A percentile compares a stretch with the other conserved stretches of the same genome.
Evolutionary conservation across 2,888 invertebrate species (phyloP).

Genomic region (Eristalis arbustorum): DNA sequence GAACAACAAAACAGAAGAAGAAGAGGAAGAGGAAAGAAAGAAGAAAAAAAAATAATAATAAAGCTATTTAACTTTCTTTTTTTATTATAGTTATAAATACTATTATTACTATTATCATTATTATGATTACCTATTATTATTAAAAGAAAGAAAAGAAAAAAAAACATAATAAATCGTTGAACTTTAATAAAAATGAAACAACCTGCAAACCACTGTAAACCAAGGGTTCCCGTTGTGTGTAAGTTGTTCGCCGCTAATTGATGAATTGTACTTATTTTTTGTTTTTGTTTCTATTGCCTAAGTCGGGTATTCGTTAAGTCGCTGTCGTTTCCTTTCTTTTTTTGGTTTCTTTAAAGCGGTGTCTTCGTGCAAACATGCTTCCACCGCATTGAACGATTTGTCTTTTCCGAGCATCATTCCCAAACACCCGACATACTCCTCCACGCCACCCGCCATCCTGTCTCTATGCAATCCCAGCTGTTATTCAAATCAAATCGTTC

Average conservation of each 20-base stretch:
- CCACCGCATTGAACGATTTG: too few species aligned
- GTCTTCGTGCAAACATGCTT: too few species aligned
- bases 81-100: slow-evolving; percentile 39
- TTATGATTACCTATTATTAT: slow-evolving; percentile 47
- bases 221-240: slow-evolving; percentile 13
- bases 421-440: too few species aligned
- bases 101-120: slow-evolving; percentile 41
- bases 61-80: slow-evolving; percentile 56
- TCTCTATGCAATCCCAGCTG: too few species aligned
- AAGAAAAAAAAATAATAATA: slow-evolving; percentile 15
- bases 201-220: slow-evolving; percentile 52
- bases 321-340: too few species aligned
- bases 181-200: slow-evolving; percentile 57
- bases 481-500: too few species aligned
- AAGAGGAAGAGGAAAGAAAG: slow-evolving; percentile 49
- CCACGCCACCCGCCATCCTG: too few species aligned
- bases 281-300: too few species aligned
- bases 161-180: slow-evolving; percentile 56
- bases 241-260: neutral
- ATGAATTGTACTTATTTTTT: too few species aligned
- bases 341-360: too few species aligned
- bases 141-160: slow-evolving; percentile 49
- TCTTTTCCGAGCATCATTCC: too few species aligned
- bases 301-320: too few species aligned
- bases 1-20: slow-evolving; percentile 31